Evolutionary conservation across 1,140 invertebrate genomes (phyloP), one percentile per base, ranked within the genome.

Genomic region (Andrena cerasifolii): DNA sequence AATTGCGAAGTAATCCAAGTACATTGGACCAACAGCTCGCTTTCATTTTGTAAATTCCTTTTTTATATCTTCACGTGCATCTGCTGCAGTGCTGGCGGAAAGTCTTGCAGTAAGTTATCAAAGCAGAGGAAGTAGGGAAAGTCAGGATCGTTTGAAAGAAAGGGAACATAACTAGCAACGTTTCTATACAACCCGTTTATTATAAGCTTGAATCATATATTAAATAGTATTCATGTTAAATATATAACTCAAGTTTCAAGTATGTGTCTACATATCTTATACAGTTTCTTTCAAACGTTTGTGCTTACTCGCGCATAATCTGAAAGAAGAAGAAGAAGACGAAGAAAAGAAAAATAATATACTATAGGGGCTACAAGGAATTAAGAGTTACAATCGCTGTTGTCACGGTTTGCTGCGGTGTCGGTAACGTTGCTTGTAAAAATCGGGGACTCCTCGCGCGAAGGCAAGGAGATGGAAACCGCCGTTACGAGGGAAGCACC

Each of bases 161-260:
- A 33, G 40, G n/a, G 53, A 53, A 67, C 10, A 40, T 31, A n/a
- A n/a, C 36, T 24, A 63, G 28, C 47, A n/a, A 43, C 14, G 28
- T 18, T 86, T 87, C 82, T 89, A 89, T 90, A 89, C 89, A 90
- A 90, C 88, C 87, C 86, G 85, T 90, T 90, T 90, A 90, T 90
- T 90, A 85, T 89, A 90, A 87, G 86, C 87, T 89, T 88, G 86
- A 90, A 90, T 89, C 84, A 90, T 90, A 89, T 89, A 90, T 90
- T 88, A 88, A 89, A 88, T 88, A 86, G 77, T 89, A 85, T 83
- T 82, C 82, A 82, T 81, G 81, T 86, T 89, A 81, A 89, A 88
- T 89, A 88, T 88, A 89, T 81, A 89, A 88, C 88, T 88, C 84
- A 89, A 90, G 78, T 88, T 83, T 85, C 71, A 85, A 82, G 83